Percentiles rank a stretch among this genome's conserved stretches.
phyloP scores from a whole-genome alignment of 1,140 invertebrate genomes.

The Xylocopa sonorina region DNA sequence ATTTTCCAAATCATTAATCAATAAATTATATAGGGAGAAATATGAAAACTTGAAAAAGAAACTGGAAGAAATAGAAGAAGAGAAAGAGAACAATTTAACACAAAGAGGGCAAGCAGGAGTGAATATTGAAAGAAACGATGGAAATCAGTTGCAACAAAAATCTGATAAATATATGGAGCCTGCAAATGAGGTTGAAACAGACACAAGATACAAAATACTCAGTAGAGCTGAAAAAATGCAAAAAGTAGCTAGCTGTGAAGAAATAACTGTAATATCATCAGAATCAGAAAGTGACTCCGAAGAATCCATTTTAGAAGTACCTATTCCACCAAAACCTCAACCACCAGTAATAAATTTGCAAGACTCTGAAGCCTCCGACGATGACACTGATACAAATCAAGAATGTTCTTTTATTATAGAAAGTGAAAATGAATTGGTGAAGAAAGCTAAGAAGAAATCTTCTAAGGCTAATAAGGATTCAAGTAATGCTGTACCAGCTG shows the following conservation, averaged over 20 bases:
- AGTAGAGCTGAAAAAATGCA: background rate
- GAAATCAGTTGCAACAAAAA: background rate
- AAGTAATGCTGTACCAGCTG: background rate
- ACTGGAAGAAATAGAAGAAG: constrained; percentile 10
- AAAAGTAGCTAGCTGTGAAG: constrained; percentile 3
- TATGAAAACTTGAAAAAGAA: background rate
- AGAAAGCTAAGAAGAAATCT: background rate
- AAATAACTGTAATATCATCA: constrained; percentile 39
- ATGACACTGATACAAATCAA: background rate
- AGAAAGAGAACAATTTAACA: background rate
- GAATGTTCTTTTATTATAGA: background rate
- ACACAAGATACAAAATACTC: background rate
- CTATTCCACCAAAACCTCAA: constrained; percentile 75
- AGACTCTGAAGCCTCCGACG: constrained; percentile 57
- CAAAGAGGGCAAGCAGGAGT: background rate
- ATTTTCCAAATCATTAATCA: constrained; percentile 24
- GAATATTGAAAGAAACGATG: no score
- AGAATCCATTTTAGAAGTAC: constrained; percentile 77
- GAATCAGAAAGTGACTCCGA: constrained; percentile 66
- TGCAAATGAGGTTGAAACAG: background rate
- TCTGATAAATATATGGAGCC: background rate
- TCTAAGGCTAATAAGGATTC: background rate
- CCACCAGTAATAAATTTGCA: constrained; percentile 73
- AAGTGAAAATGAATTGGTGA: background rate
- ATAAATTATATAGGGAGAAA: constrained; percentile 27